Base-by-base conservation (phyloP, 2,113 vertebrate genomes). In the Ciconia maguari region DNA sequence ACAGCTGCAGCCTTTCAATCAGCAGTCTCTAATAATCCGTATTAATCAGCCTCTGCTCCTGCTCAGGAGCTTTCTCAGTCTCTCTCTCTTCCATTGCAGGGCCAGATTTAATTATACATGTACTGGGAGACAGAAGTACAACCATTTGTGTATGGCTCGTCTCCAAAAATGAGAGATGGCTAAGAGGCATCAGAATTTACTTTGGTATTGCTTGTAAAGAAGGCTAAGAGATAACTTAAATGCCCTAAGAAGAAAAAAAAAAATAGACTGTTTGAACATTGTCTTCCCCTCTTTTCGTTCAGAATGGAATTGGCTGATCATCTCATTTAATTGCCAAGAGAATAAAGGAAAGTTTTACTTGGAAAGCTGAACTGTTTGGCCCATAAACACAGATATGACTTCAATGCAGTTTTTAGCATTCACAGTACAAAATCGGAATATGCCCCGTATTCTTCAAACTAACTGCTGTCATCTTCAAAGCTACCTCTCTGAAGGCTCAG, bases 391-490 rank as follows among this genome's bases (percentile, higher is more conserved):
- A 85, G 26, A 52, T 58, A 49, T 1, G 25, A 83, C 84, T 94
- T 94, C 83, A 90, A 77, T 1, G 66, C 48, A 78, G 54, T 32
- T 93, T 78, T 90, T 21, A 83, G 69, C 15, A 1, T 29, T 44
- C 44, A 24, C 48, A 55, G 65, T 3, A 64, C 52, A 84, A 84
- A 83, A 83, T 52, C 92, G 78, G 80, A 91, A 68, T 57, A 64
- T 34, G 74, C 13, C 80, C 61, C 66, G 46, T n/a, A 78, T 81
- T 90, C 61, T 82, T 64, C 62, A 72, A 25, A 65, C 58, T 69
- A 77, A 54, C 48, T 65, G 77, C 86, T 95, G 80, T 82, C 91
- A 72, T 82, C 94, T 95, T 87, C 95, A 89, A 94, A 97, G 89
- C 36, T 0, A 0, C 69, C 61, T 66, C 62, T 61, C 77, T 49